phyloP scores from a whole-genome alignment of 2,113 vertebrate species.

The Bubo scandiacus region DNA sequence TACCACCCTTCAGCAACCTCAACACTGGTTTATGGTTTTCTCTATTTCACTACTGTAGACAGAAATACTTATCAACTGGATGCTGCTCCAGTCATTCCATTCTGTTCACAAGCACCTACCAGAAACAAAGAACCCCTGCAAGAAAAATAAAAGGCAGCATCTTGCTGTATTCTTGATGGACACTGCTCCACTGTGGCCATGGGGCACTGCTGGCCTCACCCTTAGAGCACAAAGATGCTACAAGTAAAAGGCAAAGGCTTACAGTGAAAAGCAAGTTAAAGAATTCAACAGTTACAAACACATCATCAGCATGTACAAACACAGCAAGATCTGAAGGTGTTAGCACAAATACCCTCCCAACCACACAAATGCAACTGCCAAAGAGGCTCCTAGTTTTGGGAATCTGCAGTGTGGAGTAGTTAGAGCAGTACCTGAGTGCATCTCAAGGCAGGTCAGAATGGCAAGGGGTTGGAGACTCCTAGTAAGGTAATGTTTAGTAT shows the following conservation, averaged over 20 bases:
- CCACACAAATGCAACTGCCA: background rate
- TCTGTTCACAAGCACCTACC: background rate
- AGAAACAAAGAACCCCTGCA: background rate
- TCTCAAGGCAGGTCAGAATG: background rate
- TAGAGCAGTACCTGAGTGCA: background rate
- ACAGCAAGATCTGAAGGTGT: background rate
- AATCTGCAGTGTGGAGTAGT: background rate
- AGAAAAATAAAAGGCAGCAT: background rate
- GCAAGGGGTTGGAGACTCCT: background rate
- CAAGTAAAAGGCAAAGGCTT: background rate
- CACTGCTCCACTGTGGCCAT: background rate
- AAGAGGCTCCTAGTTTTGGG: background rate
- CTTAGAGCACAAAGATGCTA: background rate
- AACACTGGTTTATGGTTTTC: background rate
- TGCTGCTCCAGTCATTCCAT: background rate
- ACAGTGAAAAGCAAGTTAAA: background rate
- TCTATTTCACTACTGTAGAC: background rate
- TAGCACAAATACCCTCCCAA: background rate
- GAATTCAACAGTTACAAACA: background rate
- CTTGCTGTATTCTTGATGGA: background rate
- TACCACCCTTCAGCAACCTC: background rate
- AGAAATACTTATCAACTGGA: background rate
- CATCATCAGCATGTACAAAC: rapidly evolving
- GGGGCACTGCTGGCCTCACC: background rate
- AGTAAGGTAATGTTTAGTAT: background rate